A percentile compares a stretch with the other conserved stretches of the same genome.
Evolutionary conservation across 1,140 invertebrate species (phyloP).

Genomic region (Dendroctonus ponderosae): DNA sequence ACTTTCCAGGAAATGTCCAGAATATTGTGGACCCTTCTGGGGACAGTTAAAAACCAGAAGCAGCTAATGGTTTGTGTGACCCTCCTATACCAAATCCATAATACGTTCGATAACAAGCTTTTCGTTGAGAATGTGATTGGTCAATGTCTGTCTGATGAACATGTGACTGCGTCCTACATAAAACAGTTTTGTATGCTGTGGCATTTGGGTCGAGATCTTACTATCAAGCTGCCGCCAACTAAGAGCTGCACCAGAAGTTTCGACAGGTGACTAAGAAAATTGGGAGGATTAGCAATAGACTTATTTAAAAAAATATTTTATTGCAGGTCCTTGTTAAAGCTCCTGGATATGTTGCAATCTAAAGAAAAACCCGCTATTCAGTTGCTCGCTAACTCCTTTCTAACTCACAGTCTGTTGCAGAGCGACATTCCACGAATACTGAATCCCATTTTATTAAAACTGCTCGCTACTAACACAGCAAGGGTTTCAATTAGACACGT

Average conservation of each 20-base stretch:
- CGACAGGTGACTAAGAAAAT: constrained; percentile 52
- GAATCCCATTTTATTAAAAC: constrained; percentile 74
- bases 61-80: constrained; percentile 66
- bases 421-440: constrained; percentile 77
- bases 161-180: constrained; percentile 62
- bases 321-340: constrained; percentile 68
- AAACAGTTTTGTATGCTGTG: constrained; percentile 76
- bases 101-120: constrained; percentile 60
- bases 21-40: constrained; percentile 68
- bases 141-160: constrained; percentile 53
- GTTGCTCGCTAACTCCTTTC: constrained; percentile 69
- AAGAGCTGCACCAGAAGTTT: constrained; percentile 53
- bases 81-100: constrained; percentile 69
- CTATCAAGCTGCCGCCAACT: constrained; percentile 50
- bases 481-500: constrained; percentile 84
- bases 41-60: constrained; percentile 58
- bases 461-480: constrained; percentile 79
- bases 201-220: constrained; percentile 74
- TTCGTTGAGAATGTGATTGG: constrained; percentile 72
- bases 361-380: constrained; percentile 67
- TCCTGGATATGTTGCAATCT: constrained; percentile 74
- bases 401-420: constrained; percentile 70
- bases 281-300: not conserved
- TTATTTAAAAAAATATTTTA: not conserved
- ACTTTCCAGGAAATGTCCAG: constrained; percentile 59